Base-by-base conservation (phyloP, 2,113 vertebrate genomes). In the Colistium nudipinnis region DNA sequence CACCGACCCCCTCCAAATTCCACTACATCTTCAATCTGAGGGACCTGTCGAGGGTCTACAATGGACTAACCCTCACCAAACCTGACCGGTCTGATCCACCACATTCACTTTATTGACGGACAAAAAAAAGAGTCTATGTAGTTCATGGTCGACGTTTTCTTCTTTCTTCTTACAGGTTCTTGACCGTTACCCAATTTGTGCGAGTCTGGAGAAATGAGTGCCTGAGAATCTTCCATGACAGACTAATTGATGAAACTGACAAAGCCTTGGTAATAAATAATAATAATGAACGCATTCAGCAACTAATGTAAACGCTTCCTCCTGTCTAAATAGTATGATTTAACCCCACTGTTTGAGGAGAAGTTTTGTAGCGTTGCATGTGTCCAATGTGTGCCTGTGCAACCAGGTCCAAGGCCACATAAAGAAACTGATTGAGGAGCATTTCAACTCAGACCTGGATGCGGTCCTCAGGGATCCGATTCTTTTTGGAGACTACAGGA, bases 1-100 rank as follows among this genome's bases (percentile, higher is more conserved):
- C 95, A 0, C 95, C 96, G 17, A 99, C 96, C 38, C 98, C 97
- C 2, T 98, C 97, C 2, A 99, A 97, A 87, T 99, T 99, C 78
- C 97, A 99, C 81, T 99, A 99, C 77, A 97, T 97, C 89, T 99
- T 99, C 71, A 99, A 99, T 82, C 90, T 98, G 44, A 91, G 98
- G 2, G 98, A 99, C 71, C 91, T 99, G 56, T 99, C 98, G 0
- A 91, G 96, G 55, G 79, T 98, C 25, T 99, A 94, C 83, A 93
- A 94, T 1, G 98, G 98, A 44, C 91, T 99, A 33, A 76, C 91
- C 39, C 93, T 97, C 61, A 97, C 95, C 30, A 92, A 89, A 53
- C 84, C 95, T 0, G 94, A 96, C 64, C 94, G 96, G 98, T 99
- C 73, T 84, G 54, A 22, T 48, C 6, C 14, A 39, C 24, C 25